Evolutionary conservation across 1,140 invertebrate genomes (phyloP).

Genomic region (Drosophila novamexicana): DNA sequence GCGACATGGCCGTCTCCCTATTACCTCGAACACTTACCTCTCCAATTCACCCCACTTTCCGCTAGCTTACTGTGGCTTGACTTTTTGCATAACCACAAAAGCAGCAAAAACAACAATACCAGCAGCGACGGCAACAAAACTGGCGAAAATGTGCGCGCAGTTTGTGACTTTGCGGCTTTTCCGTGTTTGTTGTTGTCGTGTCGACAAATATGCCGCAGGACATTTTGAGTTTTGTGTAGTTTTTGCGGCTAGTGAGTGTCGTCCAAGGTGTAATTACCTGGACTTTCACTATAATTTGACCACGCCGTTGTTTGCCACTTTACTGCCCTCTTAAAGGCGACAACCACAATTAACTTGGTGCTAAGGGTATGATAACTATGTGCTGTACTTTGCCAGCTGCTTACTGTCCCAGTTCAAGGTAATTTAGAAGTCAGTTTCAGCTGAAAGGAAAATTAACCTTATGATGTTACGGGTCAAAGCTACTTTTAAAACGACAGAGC

Average conservation of each 20-base stretch:
- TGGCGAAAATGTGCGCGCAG: conserved; percentile 73
- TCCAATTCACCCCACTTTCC: not conserved
- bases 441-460: no score
- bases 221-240: conserved; percentile 64
- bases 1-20: conserved; percentile 46
- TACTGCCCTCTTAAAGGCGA: conserved; percentile 34
- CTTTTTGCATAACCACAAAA: conserved; percentile 67
- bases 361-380: conserved; percentile 34
- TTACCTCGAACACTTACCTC: no score
- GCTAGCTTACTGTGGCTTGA: conserved; percentile 25
- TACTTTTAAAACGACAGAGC: no score
- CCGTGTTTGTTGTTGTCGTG: conserved; percentile 35
- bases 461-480: no score
- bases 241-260: conserved; percentile 42
- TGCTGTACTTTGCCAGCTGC: conserved; percentile 12
- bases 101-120: conserved; percentile 35
- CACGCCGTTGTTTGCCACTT: conserved; percentile 65
- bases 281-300: conserved; percentile 64
- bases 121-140: conserved; percentile 37
- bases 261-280: conserved; percentile 73
- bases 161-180: conserved; percentile 51
- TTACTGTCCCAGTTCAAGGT: conserved; percentile 5
- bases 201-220: conserved; percentile 72
- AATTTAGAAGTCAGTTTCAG: not conserved
- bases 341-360: conserved; percentile 49